Base-by-base conservation (phyloP, 2,888 invertebrate genomes). In the Morpho deidamia region DNA sequence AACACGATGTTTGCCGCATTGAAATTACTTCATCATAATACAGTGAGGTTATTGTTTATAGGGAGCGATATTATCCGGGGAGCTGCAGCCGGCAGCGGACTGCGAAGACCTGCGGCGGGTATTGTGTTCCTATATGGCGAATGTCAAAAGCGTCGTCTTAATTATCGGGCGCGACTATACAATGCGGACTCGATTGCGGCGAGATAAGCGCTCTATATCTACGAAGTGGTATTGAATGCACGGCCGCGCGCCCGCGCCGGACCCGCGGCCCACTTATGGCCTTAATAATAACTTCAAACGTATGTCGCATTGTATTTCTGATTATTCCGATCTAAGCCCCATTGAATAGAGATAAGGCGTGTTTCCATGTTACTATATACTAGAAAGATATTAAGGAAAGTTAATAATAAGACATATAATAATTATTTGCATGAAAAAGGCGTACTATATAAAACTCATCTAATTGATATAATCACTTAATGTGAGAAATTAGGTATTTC, bases 71-170 rank as follows among this genome's bases (percentile, higher is more conserved):
- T 74, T 82, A 87, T 88, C 86, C 83, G 77, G 77, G 71, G 75
- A 73, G 71, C 33, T 41, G n/a, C n/a, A 7, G 39, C 68, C 69
- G 68, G 74, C 39, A 32, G 32, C 43, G 50, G 44, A 43, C 49
- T 11, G 49, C 50, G 43, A 37, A 72, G 81, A 85, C 86, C 85
- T 80, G 86, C 79, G 82, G 87, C 87, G 83, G 78, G 87, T 86
- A 88, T 89, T 89, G 88, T 89, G 81, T 85, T 87, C 88, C 83
- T 88, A 87, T 89, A 89, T 84, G 88, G 89, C 79, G 85, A 88
- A 86, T 87, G 88, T 89, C 89, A 89, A 88, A 89, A 88, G 78
- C 85, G 83, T 88, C 86, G 88, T 88, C 89, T 89, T 89, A 88
- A 88, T 89, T 88, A 89, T 88, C 89, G 80, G 84, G 82, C 77